These are phyloP conservation scores for Macrotus californicus DNA, from an alignment of 2,113 vertebrate genomes.

Conservation along the genomic window DNA sequence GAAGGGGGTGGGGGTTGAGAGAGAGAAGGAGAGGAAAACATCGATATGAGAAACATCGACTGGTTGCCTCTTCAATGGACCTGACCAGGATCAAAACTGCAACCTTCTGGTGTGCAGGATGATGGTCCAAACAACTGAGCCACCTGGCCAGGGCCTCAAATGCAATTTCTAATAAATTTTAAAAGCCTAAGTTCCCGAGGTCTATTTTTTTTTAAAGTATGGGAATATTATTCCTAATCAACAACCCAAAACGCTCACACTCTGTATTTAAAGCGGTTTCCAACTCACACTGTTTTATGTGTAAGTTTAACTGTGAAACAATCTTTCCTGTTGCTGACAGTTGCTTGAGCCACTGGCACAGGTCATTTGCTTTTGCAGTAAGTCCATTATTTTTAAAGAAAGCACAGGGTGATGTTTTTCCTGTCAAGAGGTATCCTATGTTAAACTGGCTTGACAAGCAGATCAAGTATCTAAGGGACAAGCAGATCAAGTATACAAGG, in stretches of 20 bases:
- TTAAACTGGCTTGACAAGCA: conserved; percentile 66
- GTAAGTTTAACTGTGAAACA: not conserved
- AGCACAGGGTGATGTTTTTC: conserved; percentile 51
- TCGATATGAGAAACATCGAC: no score
- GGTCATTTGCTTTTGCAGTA: conserved; percentile 44
- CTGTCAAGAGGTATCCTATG: conserved; percentile 54
- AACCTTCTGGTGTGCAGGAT: no score
- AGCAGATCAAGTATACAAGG: not conserved
- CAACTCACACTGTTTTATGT: not conserved
- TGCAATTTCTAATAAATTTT: not conserved
- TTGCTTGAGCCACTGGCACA: conserved; percentile 36
- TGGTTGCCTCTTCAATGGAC: no score
- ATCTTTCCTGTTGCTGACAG: not conserved
- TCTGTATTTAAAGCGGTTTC: not conserved
- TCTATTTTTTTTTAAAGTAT: not conserved
- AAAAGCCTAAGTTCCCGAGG: not conserved
- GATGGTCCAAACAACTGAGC: no score
- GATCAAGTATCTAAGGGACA: conserved; percentile 67
- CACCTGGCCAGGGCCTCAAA: not conserved
- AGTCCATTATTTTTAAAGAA: conserved; percentile 5
- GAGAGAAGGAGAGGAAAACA: no score
- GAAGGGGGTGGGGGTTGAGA: no score
- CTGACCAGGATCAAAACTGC: no score
- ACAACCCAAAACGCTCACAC: not conserved
- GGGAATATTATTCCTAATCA: not conserved